phyloP scores from a whole-genome alignment of 2,113 vertebrate genomes.

The Pterocles gutturalis region DNA sequence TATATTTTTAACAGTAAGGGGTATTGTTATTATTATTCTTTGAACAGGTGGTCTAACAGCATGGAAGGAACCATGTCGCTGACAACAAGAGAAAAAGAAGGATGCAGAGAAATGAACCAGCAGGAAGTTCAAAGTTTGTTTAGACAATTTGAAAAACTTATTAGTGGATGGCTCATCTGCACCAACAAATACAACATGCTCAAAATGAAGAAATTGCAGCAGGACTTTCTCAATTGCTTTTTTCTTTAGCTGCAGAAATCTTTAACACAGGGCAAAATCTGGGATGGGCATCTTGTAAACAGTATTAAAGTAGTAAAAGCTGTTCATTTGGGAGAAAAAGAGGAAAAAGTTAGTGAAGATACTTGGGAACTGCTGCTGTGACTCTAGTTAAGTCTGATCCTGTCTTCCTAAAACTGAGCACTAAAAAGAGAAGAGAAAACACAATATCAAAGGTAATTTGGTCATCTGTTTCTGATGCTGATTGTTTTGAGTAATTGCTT shows the following conservation, averaged over 20 bases:
- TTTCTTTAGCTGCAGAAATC: not conserved
- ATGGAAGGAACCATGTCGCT: conserved; percentile 38
- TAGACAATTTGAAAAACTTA: conserved; percentile 64
- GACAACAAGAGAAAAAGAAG: conserved; percentile 50
- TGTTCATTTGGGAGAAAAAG: not conserved
- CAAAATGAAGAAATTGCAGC: not conserved
- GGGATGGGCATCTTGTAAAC: not conserved
- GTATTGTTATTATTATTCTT: conserved; percentile 68
- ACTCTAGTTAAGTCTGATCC: not conserved
- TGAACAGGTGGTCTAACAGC: conserved; percentile 74
- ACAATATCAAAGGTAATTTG: not conserved
- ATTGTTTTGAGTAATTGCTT: not conserved
- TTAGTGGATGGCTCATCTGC: conserved; percentile 28
- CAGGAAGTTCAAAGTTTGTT: conserved; percentile 55
- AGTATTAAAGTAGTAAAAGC: not conserved
- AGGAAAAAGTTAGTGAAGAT: not conserved
- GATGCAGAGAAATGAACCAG: conserved; percentile 55
- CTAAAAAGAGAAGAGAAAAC: not conserved
- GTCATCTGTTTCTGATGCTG: not conserved
- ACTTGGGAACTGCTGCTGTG: not conserved
- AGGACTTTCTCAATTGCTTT: not conserved
- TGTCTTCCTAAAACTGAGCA: not conserved
- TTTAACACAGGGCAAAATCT: not conserved
- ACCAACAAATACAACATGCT: conserved; percentile 35
- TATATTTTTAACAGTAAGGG: conserved; percentile 71